phyloP scores from a whole-genome alignment of 2,113 vertebrate genomes.

The Rostratula benghalensis region DNA sequence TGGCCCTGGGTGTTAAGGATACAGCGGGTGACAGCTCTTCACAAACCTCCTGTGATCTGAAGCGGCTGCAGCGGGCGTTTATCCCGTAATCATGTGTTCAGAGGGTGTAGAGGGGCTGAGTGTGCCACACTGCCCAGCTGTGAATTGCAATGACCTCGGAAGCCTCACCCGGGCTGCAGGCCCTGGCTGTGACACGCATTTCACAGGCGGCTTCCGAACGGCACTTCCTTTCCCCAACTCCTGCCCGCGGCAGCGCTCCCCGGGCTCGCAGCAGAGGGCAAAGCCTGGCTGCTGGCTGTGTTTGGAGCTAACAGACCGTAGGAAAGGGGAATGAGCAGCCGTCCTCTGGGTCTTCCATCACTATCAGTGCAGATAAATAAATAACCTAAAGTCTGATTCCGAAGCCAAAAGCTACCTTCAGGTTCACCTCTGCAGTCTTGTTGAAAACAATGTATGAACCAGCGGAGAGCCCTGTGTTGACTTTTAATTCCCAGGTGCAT shows the following conservation, averaged over 20 bases:
- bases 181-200: neutral
- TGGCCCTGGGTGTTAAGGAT: slow-evolving; percentile 6
- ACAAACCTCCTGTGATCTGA: neutral
- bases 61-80: neutral
- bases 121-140: neutral
- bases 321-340: slow-evolving; percentile 37
- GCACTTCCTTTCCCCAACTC: neutral
- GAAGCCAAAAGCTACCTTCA: slow-evolving; percentile 48
- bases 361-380: slow-evolving; percentile 55
- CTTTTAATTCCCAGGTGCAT: slow-evolving; percentile 24
- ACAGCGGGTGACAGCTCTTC: neutral
- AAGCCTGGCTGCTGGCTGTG: neutral
- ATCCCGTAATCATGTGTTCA: neutral
- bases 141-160: neutral
- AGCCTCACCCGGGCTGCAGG: neutral
- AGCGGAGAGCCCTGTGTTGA: neutral
- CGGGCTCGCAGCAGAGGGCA: slow-evolving; percentile 1
- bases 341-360: slow-evolving; percentile 32
- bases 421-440: slow-evolving; percentile 60
- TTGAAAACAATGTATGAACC: slow-evolving; percentile 43
- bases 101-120: neutral
- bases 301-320: neutral
- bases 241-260: neutral
- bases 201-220: neutral
- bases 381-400: slow-evolving; percentile 11